phyloP scores from a whole-genome alignment of 2,888 invertebrate genomes.

The Ditylenchus weischeri region DNA sequence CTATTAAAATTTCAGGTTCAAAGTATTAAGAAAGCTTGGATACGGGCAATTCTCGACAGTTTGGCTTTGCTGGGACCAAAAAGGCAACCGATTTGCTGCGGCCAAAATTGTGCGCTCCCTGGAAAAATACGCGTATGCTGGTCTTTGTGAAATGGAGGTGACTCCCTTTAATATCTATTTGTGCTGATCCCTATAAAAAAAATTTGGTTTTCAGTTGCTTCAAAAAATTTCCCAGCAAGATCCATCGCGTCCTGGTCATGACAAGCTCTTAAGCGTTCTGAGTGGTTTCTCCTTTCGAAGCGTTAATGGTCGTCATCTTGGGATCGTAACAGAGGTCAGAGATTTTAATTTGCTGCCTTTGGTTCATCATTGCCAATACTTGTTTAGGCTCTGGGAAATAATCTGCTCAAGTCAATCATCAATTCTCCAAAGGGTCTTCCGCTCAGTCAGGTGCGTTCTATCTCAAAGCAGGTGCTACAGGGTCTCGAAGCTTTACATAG shows the following conservation, averaged over 20 bases:
- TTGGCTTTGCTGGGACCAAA: not conserved
- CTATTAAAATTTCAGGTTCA: not conserved
- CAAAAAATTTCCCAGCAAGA: slow-evolving; percentile 2
- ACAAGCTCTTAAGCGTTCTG: not conserved
- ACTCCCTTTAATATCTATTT: not conserved
- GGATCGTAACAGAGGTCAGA: slow-evolving; percentile 1
- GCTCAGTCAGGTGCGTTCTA: slow-evolving; percentile 86
- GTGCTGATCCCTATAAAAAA: no score
- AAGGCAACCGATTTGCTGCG: not conserved
- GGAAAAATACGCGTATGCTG: not conserved
- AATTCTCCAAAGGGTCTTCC: slow-evolving; percentile 75
- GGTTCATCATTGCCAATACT: slow-evolving; percentile 65
- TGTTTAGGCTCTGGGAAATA: slow-evolving; percentile 96
- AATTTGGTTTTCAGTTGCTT: not conserved
- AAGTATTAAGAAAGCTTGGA: not conserved
- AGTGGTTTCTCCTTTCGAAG: slow-evolving; percentile 1
- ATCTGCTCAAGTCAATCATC: slow-evolving; percentile 87
- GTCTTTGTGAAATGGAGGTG: not conserved
- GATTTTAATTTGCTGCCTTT: not conserved
- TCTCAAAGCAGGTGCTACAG: slow-evolving; percentile 79
- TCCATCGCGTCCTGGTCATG: not conserved
- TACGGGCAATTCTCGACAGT: not conserved
- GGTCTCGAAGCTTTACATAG: slow-evolving; percentile 93
- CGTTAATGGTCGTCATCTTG: not conserved
- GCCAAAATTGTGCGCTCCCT: slow-evolving; percentile 1